Evolutionary conservation across 2,888 invertebrate species (phyloP).

Genomic region (Orthonychiurus folsomi): DNA sequence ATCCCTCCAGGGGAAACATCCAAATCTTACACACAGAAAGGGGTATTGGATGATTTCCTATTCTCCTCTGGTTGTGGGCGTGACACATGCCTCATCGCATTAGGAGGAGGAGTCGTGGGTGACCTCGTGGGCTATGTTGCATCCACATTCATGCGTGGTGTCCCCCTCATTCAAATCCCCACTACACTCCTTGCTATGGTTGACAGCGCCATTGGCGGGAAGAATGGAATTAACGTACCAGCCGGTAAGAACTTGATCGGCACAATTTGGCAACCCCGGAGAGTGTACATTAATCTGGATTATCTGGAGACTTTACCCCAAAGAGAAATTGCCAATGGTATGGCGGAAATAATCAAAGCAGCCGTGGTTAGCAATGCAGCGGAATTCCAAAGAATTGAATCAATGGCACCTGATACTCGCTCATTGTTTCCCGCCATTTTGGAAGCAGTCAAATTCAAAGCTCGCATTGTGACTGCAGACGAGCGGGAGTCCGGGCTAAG

Average conservation of each 20-base stretch:
- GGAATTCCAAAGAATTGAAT: not conserved
- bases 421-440: not conserved
- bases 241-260: conserved; percentile 11
- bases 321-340: conserved; percentile 10
- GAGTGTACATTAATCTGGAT: not conserved
- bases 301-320: conserved; percentile 4
- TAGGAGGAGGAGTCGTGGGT: conserved; percentile 12
- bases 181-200: conserved; percentile 14
- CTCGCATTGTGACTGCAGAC: conserved; percentile 7
- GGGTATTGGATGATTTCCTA: not conserved
- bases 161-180: conserved; percentile 9
- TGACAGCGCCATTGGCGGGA: conserved; percentile 11
- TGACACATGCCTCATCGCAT: conserved; percentile 3
- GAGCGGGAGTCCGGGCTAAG: not conserved
- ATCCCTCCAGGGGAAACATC: conserved; percentile 5
- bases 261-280: conserved; percentile 6
- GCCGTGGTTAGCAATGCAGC: not conserved
- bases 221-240: conserved; percentile 5
- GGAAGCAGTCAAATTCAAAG: conserved; percentile 2
- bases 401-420: not conserved
- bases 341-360: conserved; percentile 14
- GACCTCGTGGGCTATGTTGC: conserved; percentile 12
- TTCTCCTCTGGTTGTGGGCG: not conserved
- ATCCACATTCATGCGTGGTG: conserved; percentile 12
- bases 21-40: not conserved